These are phyloP conservation scores for Ctena decussata DNA, from an alignment of 2,888 invertebrate species.

Conservation along the genomic window DNA sequence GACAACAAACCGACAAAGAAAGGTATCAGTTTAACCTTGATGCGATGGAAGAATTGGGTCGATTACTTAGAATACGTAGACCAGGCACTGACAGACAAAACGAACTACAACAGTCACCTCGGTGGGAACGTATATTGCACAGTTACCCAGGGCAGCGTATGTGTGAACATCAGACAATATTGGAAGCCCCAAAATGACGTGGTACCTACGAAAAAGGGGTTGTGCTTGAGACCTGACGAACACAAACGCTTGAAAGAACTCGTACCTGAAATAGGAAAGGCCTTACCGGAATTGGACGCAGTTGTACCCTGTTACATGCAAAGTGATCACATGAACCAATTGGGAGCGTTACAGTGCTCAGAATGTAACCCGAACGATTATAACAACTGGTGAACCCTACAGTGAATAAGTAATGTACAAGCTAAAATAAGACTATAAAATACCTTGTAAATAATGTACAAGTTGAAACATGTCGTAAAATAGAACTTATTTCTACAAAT, in stretches of 20 bases:
- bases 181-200: slow-evolving; percentile 33
- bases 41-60: slow-evolving; percentile 46
- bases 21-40: slow-evolving; percentile 41
- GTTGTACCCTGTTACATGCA: background rate
- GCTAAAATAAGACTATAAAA: too few species aligned
- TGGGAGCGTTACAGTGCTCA: background rate
- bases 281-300: background rate
- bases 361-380: slow-evolving; percentile 2
- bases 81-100: slow-evolving; percentile 19
- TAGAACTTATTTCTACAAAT: too few species aligned
- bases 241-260: background rate
- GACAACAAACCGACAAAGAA: too few species aligned
- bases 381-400: background rate
- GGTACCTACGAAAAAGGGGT: slow-evolving; percentile 27
- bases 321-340: background rate
- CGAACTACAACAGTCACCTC: slow-evolving; percentile 23
- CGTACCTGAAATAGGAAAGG: background rate
- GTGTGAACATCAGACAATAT: slow-evolving; percentile 49
- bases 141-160: slow-evolving; percentile 15
- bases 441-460: too few species aligned
- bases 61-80: slow-evolving; percentile 16
- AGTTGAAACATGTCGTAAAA: too few species aligned
- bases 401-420: background rate
- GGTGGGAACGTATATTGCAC: too few species aligned
- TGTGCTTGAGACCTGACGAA: slow-evolving; percentile 7